These are phyloP conservation scores for Aphidoletes aphidimyza DNA, from an alignment of 2,888 invertebrate genomes.

Conservation along the genomic window DNA sequence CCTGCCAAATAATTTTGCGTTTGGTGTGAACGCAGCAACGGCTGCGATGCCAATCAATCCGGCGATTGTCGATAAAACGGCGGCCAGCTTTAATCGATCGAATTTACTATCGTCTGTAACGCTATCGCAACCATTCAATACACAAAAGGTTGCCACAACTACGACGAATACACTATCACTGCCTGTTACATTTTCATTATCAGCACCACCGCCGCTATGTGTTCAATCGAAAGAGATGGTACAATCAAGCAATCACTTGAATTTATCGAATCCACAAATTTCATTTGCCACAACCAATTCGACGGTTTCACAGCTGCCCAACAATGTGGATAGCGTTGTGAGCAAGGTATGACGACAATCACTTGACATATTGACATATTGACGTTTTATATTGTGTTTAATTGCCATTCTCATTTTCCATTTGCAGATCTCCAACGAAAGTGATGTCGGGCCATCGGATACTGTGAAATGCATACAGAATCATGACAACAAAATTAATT, in stretches of 20 bases:
- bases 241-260: conserved; percentile 7
- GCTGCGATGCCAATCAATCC: conserved; percentile 11
- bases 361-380: not conserved
- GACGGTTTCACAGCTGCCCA: not conserved
- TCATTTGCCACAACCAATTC: not conserved
- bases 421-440: not conserved
- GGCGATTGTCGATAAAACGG: not conserved
- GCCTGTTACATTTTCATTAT: conserved; percentile 45
- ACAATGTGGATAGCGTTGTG: not conserved
- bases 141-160: not conserved
- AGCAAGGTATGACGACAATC: not conserved
- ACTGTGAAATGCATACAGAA: conserved; percentile 8
- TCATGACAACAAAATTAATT: conserved; percentile 29
- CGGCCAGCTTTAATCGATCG: not conserved
- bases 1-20: conserved; percentile 48
- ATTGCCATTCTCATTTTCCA: not conserved
- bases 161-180: conserved; percentile 23
- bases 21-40: not conserved
- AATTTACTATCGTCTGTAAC: not conserved
- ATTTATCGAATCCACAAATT: conserved; percentile 20
- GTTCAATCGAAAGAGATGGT: conserved; percentile 50
- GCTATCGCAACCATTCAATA: not conserved
- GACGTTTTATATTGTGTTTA: not conserved
- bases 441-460: not conserved
- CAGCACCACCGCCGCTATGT: conserved; percentile 49